phyloP scores from a whole-genome alignment of 2,888 invertebrate genomes.

The Cerastoderma edule region DNA sequence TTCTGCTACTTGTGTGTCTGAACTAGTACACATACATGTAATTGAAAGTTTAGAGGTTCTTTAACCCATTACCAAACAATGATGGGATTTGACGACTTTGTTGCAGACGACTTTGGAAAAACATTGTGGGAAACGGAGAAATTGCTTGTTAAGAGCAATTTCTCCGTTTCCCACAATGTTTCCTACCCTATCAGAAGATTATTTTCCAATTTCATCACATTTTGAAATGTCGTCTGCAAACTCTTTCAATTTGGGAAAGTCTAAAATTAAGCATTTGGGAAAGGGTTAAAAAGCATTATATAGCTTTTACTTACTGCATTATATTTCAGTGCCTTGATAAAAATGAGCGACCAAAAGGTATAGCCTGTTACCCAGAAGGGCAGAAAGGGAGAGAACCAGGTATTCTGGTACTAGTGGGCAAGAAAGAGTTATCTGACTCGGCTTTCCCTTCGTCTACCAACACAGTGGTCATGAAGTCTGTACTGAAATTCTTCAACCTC shows the following conservation, averaged over 20 bases:
- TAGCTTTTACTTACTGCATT: not conserved
- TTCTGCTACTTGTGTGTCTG: too few species aligned
- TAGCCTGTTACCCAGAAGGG: constrained; percentile 62
- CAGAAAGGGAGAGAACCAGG: constrained; percentile 53
- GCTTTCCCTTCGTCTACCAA: constrained; percentile 69
- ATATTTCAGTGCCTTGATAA: constrained; percentile 68
- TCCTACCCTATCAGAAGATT: too few species aligned
- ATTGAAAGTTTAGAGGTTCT: too few species aligned
- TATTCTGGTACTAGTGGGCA: constrained; percentile 71
- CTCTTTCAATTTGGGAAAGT: not conserved
- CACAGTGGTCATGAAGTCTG: constrained; percentile 62
- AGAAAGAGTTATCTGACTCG: constrained; percentile 61
- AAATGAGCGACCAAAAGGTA: constrained; percentile 75
- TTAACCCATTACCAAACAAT: too few species aligned
- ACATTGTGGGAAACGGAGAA: not conserved
- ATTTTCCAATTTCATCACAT: too few species aligned
- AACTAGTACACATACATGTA: too few species aligned
- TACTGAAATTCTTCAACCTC: constrained; percentile 66
- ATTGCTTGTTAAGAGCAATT: too few species aligned
- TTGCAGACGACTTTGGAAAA: too few species aligned
- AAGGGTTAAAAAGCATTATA: not conserved
- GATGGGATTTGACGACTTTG: too few species aligned
- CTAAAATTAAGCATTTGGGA: constrained; percentile 9
- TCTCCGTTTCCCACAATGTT: too few species aligned
- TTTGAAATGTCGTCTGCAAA: not conserved